Evolutionary conservation across 2,797 vertebrate species (phyloP).

Genomic region (Crax fasciolata): DNA sequence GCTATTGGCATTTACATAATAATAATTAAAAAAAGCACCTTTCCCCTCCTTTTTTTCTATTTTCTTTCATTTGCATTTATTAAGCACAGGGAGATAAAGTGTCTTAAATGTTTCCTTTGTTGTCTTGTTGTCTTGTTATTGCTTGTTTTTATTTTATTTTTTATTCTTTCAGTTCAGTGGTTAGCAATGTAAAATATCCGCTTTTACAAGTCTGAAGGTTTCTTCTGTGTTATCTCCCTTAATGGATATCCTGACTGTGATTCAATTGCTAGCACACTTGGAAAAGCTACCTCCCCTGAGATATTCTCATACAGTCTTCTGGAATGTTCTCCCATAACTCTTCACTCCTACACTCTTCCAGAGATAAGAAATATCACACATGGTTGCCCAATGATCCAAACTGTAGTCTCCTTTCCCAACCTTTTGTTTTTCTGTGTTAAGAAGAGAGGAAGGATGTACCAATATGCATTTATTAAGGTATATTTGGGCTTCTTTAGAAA

Average conservation of each 20-base stretch:
- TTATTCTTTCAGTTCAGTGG: background rate
- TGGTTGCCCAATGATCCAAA: background rate
- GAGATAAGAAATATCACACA: accelerated
- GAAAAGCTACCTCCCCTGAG: background rate
- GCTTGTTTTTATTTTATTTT: background rate
- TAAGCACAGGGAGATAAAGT: background rate
- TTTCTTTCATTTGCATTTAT: background rate
- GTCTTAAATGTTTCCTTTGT: background rate
- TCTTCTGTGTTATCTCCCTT: background rate
- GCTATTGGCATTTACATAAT: background rate
- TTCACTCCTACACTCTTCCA: background rate
- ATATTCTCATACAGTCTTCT: background rate
- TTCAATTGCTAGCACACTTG: background rate
- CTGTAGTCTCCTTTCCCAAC: background rate
- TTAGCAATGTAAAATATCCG: background rate
- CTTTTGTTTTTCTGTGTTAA: background rate
- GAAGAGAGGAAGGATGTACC: background rate
- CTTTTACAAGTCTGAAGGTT: background rate
- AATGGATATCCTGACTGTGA: background rate
- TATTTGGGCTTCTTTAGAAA: background rate
- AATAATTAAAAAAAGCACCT: no score
- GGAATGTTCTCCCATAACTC: background rate
- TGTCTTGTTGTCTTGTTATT: accelerated
- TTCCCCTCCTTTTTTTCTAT: background rate
- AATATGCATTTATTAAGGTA: background rate